These are phyloP conservation scores for Linnaemya vulpina DNA, from an alignment of 2,888 invertebrate genomes.

Conservation along the genomic window DNA sequence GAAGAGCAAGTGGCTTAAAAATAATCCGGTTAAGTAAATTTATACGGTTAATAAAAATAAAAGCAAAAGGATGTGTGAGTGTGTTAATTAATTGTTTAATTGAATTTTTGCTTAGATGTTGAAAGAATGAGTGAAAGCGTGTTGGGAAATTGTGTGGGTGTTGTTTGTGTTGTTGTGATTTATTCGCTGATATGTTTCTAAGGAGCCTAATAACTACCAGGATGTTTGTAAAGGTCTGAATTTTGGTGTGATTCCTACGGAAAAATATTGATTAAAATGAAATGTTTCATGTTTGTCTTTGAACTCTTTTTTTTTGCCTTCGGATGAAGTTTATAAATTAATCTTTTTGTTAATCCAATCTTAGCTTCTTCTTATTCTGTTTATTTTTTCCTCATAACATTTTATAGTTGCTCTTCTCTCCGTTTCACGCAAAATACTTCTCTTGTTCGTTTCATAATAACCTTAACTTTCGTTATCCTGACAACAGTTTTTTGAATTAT, in stretches of 20 bases:
- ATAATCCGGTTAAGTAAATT: no score
- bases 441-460: conserved; percentile 38
- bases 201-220: conserved; percentile 79
- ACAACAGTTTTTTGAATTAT: conserved; percentile 58
- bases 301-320: no score
- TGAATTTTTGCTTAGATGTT: no score
- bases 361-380: conserved; percentile 2
- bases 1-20: no score
- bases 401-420: background rate
- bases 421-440: conserved; percentile 38
- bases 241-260: conserved; percentile 17
- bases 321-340: background rate
- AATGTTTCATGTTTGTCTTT: background rate
- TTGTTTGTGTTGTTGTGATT: conserved; percentile 50
- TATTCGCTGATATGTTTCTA: conserved; percentile 83
- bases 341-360: conserved; percentile 23
- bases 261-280: conserved; percentile 35
- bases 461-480: conserved; percentile 46
- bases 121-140: background rate
- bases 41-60: no score
- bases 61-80: no score
- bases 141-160: background rate
- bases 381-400: background rate
- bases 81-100: no score
- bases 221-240: background rate